Percentiles rank a stretch among this genome's conserved stretches.
These are phyloP conservation scores for Dendrocincla tyrannina DNA, from an alignment of 2,797 vertebrate species.

Conservation along the genomic window DNA sequence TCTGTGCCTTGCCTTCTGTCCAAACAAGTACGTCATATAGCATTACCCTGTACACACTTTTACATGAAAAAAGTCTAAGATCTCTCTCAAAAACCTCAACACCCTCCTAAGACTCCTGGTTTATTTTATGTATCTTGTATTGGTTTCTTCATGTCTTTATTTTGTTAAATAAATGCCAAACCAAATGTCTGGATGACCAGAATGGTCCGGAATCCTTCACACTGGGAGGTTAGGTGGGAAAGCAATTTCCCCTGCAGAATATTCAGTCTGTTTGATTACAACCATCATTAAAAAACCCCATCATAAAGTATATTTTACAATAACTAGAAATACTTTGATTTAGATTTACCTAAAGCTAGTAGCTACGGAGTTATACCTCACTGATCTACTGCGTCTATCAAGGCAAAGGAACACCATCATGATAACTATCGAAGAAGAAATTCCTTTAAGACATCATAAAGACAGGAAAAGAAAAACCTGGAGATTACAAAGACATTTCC, in stretches of 20 bases:
- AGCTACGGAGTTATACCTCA: background rate
- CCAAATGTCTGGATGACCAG: background rate
- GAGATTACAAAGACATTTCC: background rate
- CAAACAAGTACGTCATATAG: background rate
- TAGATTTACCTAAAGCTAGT: background rate
- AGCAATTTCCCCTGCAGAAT: background rate
- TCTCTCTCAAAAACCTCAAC: background rate
- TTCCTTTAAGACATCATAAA: background rate
- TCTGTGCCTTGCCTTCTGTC: background rate
- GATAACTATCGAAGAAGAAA: background rate
- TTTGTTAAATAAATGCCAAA: background rate
- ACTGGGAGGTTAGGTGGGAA: background rate
- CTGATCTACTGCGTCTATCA: background rate
- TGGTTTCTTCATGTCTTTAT: background rate
- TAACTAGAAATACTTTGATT: background rate
- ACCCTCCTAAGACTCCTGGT: background rate
- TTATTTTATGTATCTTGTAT: background rate
- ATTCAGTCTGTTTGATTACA: background rate
- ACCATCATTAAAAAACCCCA: background rate
- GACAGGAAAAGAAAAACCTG: background rate
- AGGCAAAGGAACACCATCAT: background rate
- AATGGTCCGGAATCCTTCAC: background rate
- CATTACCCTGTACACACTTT: background rate
- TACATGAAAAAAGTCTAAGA: background rate
- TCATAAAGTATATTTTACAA: background rate